Percentiles rank a stretch among this genome's conserved stretches.
phyloP scores from a whole-genome alignment of 2,888 invertebrate genomes.

The Campopleginae sp. region DNA sequence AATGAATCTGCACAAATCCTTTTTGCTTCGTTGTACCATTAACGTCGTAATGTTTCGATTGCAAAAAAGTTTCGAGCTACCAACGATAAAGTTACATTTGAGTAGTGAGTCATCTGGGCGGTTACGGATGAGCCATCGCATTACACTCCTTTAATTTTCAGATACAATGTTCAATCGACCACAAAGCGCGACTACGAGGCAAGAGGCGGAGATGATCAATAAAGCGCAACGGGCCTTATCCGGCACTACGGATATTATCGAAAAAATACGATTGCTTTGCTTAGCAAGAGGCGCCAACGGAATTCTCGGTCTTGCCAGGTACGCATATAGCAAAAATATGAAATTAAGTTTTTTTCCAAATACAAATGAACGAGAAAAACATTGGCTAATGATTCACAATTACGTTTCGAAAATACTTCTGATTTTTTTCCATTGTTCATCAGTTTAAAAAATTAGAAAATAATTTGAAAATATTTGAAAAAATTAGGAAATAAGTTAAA shows the following conservation, averaged over 20 bases:
- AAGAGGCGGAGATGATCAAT: conserved; percentile 92
- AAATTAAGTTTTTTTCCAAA: neutral
- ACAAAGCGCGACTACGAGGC: conserved; percentile 90
- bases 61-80: neutral
- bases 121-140: conserved; percentile 3
- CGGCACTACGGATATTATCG: conserved; percentile 91
- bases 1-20: neutral
- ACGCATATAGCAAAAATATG: conserved; percentile 75
- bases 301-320: conserved; percentile 95
- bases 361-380: neutral
- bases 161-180: conserved; percentile 87
- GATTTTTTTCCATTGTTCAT: neutral
- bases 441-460: neutral
- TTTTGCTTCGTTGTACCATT: neutral
- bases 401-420: neutral
- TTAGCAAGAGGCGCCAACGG: conserved; percentile 94
- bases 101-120: conserved; percentile 1
- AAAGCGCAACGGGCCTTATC: conserved; percentile 89
- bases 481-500: too few species aligned
- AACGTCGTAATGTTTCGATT: neutral
- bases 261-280: conserved; percentile 93
- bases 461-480: too few species aligned
- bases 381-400: neutral
- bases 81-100: neutral
- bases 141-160: conserved; percentile 48